Conservation (phyloP, 2,888 invertebrate species). For the Tanaodytes sp. region DNA sequence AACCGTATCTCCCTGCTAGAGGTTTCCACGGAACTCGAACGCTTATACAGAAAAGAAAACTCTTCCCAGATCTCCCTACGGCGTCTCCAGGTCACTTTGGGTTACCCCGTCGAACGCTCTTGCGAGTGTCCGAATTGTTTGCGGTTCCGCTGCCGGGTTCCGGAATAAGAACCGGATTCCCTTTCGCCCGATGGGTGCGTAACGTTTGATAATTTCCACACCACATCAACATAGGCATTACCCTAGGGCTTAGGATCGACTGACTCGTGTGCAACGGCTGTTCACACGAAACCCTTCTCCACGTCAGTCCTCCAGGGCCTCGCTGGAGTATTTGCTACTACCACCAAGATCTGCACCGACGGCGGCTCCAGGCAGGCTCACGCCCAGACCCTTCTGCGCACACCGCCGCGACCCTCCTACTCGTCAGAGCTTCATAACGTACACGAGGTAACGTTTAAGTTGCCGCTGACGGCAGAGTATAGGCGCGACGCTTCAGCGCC, state of each 20-base stretch:
- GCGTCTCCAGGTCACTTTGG: constrained; percentile 74
- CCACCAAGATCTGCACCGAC: constrained; percentile 75
- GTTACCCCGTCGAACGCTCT: constrained; percentile 74
- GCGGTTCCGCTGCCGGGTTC: constrained; percentile 77
- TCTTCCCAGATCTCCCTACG: constrained; percentile 75
- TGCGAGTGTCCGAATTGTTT: constrained; percentile 73
- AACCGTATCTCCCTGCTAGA: constrained; percentile 75
- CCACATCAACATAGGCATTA: constrained; percentile 74
- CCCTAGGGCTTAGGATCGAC: constrained; percentile 76
- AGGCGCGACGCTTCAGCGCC: constrained; percentile 77
- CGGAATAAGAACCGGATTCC: constrained; percentile 77
- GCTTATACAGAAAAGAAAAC: constrained; percentile 75
- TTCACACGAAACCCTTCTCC: constrained; percentile 79
- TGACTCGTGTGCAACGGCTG: constrained; percentile 79
- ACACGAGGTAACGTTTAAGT: constrained; percentile 57
- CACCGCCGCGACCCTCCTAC: constrained; percentile 71
- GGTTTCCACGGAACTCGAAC: constrained; percentile 75
- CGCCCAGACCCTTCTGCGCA: constrained; percentile 72
- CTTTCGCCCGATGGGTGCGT: constrained; percentile 75
- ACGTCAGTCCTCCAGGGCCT: constrained; percentile 78
- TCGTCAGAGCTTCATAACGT: constrained; percentile 57
- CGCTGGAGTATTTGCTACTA: constrained; percentile 78
- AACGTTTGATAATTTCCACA: constrained; percentile 69
- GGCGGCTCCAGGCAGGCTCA: constrained; percentile 71
- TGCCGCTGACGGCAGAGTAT: constrained; percentile 64